Evolutionary conservation across 2,797 vertebrate genomes (phyloP).

Genomic region (Rachycentron canadum): DNA sequence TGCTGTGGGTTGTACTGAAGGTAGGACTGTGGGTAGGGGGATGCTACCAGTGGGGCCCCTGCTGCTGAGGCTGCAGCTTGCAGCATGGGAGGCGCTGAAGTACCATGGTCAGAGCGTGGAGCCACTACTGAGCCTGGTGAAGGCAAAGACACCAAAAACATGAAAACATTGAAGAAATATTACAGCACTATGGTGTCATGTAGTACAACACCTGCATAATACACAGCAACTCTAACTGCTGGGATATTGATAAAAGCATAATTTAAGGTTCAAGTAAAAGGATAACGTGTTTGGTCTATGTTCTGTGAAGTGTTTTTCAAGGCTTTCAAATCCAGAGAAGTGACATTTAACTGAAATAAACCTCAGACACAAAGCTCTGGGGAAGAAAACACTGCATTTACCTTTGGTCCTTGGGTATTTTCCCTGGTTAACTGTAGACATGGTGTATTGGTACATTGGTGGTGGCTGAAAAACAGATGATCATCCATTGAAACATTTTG

Average conservation of each 20-base stretch:
- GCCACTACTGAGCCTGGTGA: conserved; percentile 88
- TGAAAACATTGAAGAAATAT: not conserved
- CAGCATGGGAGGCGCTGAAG: conserved; percentile 88
- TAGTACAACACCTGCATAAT: not conserved
- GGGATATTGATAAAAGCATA: not conserved
- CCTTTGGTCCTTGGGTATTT: conserved; percentile 92
- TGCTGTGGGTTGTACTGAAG: conserved; percentile 90
- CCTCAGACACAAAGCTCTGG: not conserved
- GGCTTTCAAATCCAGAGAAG: not conserved
- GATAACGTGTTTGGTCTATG: not conserved
- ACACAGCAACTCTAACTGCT: not conserved
- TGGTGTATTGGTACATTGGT: conserved; percentile 92
- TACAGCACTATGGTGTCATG: too few relatives aligned
- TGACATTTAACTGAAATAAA: too few relatives aligned
- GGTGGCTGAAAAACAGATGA: conserved; percentile 81
- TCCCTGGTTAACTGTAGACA: conserved; percentile 90
- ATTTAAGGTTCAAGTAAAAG: not conserved
- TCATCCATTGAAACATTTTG: not conserved
- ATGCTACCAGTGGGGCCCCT: conserved; percentile 90
- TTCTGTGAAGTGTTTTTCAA: not conserved
- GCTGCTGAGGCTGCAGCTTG: conserved; percentile 90
- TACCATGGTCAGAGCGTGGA: conserved; percentile 88
- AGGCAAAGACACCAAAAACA: not conserved
- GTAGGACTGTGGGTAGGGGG: conserved; percentile 91
- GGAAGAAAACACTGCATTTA: conserved; percentile 41